phyloP scores from a whole-genome alignment of 1,140 invertebrate species.

The Brachionus rotundiformis region DNA sequence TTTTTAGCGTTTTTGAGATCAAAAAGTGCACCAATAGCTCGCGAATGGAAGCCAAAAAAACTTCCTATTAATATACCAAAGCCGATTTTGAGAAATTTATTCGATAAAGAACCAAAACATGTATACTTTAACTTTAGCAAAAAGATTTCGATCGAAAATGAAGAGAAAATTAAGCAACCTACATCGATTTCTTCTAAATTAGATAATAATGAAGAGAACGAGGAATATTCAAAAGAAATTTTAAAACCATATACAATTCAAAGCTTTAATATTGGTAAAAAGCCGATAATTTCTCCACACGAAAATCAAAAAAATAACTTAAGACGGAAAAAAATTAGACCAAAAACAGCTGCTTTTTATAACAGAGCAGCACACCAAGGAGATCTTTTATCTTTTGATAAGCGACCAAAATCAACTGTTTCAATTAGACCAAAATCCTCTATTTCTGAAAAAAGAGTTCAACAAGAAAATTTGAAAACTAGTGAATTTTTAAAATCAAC shows the following conservation, averaged over 20 bases:
- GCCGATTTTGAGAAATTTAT: not conserved
- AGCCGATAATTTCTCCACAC: not conserved
- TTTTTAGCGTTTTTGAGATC: not conserved
- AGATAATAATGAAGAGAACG: not conserved
- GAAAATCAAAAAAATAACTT: not conserved
- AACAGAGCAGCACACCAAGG: not conserved
- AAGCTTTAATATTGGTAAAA: slow-evolving; percentile 1
- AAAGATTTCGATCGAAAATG: not conserved
- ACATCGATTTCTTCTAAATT: not conserved
- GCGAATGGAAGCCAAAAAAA: slow-evolving; percentile 10
- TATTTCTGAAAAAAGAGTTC: too few species aligned
- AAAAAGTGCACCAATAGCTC: not conserved
- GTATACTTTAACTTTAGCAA: not conserved
- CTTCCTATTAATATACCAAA: not conserved
- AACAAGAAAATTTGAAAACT: not conserved
- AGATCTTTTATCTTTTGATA: not conserved
- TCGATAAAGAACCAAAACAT: not conserved
- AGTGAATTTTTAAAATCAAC: not conserved
- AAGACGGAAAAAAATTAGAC: not conserved
- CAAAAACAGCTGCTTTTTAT: not conserved
- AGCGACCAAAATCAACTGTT: not conserved
- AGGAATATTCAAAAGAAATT: not conserved
- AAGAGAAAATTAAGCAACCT: not conserved
- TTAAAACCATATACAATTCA: not conserved
- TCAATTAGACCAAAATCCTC: not conserved